These are phyloP conservation scores for Plotosus lineatus DNA, from an alignment of 2,113 vertebrate genomes.

Conservation along the genomic window DNA sequence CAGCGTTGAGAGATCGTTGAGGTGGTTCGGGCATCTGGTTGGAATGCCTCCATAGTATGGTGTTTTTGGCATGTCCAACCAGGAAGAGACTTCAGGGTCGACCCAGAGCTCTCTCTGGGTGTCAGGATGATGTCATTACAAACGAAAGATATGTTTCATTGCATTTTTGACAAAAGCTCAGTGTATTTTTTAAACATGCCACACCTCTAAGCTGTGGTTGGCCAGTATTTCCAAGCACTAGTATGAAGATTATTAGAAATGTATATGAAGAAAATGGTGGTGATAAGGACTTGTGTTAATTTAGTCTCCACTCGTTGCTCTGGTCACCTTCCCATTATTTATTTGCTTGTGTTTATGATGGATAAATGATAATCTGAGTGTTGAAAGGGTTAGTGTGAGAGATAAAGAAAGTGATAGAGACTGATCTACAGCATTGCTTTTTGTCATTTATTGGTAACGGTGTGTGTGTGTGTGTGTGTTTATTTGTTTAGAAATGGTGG, in stretches of 20 bases:
- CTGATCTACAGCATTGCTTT: too few species aligned
- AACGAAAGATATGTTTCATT: too few species aligned
- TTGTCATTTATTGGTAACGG: too few species aligned
- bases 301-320: neutral
- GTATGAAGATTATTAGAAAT: neutral
- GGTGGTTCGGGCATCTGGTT: too few species aligned
- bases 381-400: neutral
- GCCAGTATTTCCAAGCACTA: neutral
- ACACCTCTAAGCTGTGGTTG: neutral
- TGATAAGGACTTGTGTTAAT: too few species aligned
- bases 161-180: too few species aligned
- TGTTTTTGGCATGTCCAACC: too few species aligned
- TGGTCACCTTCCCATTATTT: neutral
- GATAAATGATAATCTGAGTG: neutral
- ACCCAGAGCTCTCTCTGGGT: too few species aligned
- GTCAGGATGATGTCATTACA: too few species aligned
- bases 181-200: neutral
- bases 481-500: constrained; percentile 66
- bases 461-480: neutral
- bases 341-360: neutral
- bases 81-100: too few species aligned
- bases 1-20: too few species aligned
- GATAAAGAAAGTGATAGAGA: neutral
- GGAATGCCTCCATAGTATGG: too few species aligned
- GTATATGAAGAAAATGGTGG: neutral